Evolutionary conservation across 2,797 vertebrate species (phyloP), one percentile per base, ranked within the genome.

Genomic region (Pseudochaenichthys georgianus): DNA sequence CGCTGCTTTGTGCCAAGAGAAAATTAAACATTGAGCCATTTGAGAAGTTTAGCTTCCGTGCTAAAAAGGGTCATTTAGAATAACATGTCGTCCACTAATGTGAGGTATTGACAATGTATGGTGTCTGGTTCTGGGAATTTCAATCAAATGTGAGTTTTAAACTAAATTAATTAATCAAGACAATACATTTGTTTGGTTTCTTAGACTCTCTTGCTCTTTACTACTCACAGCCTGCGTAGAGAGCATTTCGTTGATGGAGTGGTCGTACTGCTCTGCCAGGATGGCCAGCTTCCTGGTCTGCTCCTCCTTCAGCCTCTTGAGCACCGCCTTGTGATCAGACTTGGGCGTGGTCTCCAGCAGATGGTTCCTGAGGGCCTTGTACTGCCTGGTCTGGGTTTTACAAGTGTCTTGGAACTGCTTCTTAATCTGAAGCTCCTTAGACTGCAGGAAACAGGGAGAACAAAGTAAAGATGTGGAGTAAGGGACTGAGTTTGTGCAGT

Each of bases 371-470:
- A 99, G 95, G 60, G 97, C 98, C 94, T 99, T 99, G 93, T 98
- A 99, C 94, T 99, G 98, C 80, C 97, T 95, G 61, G 98, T 99
- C 95, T 99, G 98, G 79, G 98, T 99, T 94, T 99, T 99, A 84
- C 98, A 99, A 3, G 98, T 99, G 82, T 99, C 98, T 93, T 99
- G 98, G 93, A 99, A 99, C 94, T 99, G 98, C 88, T 99, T 99
- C 95, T 99, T 99, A 85, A 99, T 99, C 94, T 99, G 98, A 75
- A 99, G 95, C 93, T 99, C 98, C 91, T 99, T 99, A 54, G 97
- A 98, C 98, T 99, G 80, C 63, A 55, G 5, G 17, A 34, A 10
- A 48, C 6, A 38, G 5, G 47, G 52, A 46, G 2, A 17, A 68
- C 54, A 34, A 47, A 70, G 41, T 13, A 3, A 53, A 46, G 51